phyloP scores from a whole-genome alignment of 2,113 vertebrate species.

The Morone saxatilis region DNA sequence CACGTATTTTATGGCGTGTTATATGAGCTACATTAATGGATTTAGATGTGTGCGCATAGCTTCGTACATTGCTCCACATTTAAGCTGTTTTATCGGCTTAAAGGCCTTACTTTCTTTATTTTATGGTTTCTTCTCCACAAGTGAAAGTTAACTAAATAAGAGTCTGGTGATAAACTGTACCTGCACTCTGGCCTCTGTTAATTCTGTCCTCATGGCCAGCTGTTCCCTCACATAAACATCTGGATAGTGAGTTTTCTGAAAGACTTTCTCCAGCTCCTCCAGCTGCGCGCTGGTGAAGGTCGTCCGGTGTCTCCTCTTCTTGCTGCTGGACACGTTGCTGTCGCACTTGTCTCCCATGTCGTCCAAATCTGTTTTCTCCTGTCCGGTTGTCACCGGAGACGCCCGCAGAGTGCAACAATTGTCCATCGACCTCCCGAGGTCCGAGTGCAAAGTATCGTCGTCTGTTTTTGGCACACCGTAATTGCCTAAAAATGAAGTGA shows the following conservation, averaged over 20 bases:
- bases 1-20: neutral
- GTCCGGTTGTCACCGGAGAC: slow-evolving; percentile 88
- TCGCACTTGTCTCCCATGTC: slow-evolving; percentile 95
- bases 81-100: neutral
- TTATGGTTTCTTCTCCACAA: neutral
- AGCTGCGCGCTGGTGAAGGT: slow-evolving; percentile 98
- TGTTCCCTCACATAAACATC: slow-evolving; percentile 99
- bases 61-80: neutral
- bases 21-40: neutral
- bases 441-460: slow-evolving; percentile 88
- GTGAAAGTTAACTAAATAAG: neutral
- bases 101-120: neutral
- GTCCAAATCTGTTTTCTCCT: slow-evolving; percentile 91
- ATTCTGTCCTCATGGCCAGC: slow-evolving; percentile 96
- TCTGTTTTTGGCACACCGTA: slow-evolving; percentile 91
- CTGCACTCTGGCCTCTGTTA: slow-evolving; percentile 98
- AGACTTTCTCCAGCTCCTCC: slow-evolving; percentile 98
- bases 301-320: slow-evolving; percentile 96
- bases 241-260: slow-evolving; percentile 99
- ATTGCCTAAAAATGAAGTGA: slow-evolving; percentile 76
- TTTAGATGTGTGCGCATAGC: neutral
- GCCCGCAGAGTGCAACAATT: slow-evolving; percentile 89
- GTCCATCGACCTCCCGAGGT: slow-evolving; percentile 90
- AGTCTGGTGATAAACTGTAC: slow-evolving; percentile 74
- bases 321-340: slow-evolving; percentile 98